Conservation (phyloP, 1,140 invertebrate genomes). For the Caenorhabditis briggsae region DNA sequence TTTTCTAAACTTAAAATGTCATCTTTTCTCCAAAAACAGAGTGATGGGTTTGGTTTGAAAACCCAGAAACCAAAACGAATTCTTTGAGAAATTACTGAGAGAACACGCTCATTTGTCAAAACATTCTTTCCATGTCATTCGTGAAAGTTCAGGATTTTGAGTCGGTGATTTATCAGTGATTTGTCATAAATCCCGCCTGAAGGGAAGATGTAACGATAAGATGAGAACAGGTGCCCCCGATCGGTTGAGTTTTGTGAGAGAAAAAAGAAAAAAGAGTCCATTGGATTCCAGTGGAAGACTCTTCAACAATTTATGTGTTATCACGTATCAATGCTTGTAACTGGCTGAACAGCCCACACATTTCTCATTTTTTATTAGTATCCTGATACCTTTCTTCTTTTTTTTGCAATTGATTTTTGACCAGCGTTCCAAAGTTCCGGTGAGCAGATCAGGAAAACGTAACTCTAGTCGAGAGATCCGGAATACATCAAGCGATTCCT, state of each 20-base stretch:
- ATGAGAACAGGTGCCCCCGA: conserved; percentile 43
- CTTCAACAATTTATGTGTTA: conserved; percentile 48
- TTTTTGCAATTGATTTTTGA: background rate
- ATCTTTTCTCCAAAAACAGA: background rate
- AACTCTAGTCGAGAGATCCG: conserved; percentile 21
- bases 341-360: background rate
- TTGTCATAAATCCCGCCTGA: conserved; percentile 37
- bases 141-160: background rate
- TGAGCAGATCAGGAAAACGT: conserved; percentile 16
- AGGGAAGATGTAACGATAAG: conserved; percentile 33
- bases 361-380: conserved; percentile 12
- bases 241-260: conserved; percentile 16
- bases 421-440: background rate
- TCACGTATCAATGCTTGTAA: conserved; percentile 35
- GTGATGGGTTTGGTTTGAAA: conserved; percentile 16
- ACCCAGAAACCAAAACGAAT: background rate
- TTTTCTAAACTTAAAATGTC: background rate
- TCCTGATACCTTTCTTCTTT: conserved; percentile 20
- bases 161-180: conserved; percentile 32
- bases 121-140: conserved; percentile 18
- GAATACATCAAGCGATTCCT: conserved; percentile 23
- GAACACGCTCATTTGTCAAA: conserved; percentile 45
- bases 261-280: background rate
- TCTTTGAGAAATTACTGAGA: background rate
- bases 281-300: background rate